Percentiles rank a stretch among this genome's conserved stretches.
These are phyloP conservation scores for Rutilus rutilus DNA, from an alignment of 2,113 vertebrate species.

Conservation along the genomic window DNA sequence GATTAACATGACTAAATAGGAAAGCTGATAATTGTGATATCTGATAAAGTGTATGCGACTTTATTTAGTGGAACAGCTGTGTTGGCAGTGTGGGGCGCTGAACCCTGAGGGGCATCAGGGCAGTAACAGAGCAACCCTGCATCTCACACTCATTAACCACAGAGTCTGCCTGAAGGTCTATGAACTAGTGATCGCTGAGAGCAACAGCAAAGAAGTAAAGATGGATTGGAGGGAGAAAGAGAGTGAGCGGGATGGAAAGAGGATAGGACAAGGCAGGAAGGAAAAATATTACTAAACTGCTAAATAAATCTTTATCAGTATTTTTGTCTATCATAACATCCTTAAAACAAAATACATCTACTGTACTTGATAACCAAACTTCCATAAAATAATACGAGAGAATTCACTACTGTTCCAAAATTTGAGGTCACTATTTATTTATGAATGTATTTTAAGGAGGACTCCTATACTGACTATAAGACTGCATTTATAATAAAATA, in stretches of 20 bases:
- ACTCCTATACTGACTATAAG: not conserved
- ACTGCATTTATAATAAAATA: not conserved
- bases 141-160: constrained; percentile 14
- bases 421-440: too few species aligned
- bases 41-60: not conserved
- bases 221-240: not conserved
- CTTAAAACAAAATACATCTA: too few species aligned
- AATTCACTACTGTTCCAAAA: too few species aligned
- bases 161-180: constrained; percentile 2
- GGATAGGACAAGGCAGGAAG: not conserved
- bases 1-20: not conserved
- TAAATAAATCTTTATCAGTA: not conserved
- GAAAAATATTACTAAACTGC: not conserved
- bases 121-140: not conserved
- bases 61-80: not conserved
- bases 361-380: too few species aligned
- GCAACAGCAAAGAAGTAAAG: not conserved
- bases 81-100: not conserved
- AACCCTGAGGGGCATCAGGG: not conserved
- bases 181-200: not conserved
- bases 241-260: not conserved
- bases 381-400: too few species aligned
- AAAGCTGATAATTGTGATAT: not conserved
- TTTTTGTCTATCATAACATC: not conserved
- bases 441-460: not conserved